Evolutionary conservation across 2,113 vertebrate species (phyloP).

Genomic region (Phoxinus phoxinus): DNA sequence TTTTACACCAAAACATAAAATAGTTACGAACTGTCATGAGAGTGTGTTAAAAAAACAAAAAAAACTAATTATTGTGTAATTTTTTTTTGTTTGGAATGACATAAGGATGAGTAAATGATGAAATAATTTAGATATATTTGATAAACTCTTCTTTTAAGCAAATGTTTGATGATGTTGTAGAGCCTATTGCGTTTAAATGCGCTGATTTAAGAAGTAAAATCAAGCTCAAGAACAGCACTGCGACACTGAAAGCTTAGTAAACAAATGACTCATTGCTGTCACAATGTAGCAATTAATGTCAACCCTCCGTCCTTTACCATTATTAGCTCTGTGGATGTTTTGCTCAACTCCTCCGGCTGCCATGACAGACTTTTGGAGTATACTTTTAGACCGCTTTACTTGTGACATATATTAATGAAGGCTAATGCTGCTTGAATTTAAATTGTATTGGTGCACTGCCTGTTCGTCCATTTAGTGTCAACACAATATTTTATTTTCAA

Average conservation of each 20-base stretch:
- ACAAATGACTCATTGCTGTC: background rate
- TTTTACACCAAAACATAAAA: too few species aligned
- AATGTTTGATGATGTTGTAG: background rate
- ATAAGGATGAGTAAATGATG: background rate
- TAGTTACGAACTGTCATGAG: too few species aligned
- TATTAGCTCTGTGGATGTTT: background rate
- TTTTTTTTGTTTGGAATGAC: too few species aligned
- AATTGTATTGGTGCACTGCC: background rate
- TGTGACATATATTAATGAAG: background rate
- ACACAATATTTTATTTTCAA: background rate
- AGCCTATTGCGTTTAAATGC: background rate
- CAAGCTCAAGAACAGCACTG: background rate
- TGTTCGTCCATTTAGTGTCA: background rate
- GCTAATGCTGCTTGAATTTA: background rate
- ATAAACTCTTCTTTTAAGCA: background rate
- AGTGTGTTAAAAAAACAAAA: too few species aligned
- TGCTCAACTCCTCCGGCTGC: background rate
- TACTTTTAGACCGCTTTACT: background rate
- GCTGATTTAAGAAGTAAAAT: background rate
- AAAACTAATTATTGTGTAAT: too few species aligned
- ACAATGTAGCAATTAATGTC: slow-evolving; percentile 4
- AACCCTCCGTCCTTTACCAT: background rate
- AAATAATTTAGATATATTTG: background rate
- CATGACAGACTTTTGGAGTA: background rate
- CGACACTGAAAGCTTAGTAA: background rate